Evolutionary conservation across 2,888 invertebrate species (phyloP), one percentile per base, ranked within the genome.

Genomic region (Strigamia transsilvanica): DNA sequence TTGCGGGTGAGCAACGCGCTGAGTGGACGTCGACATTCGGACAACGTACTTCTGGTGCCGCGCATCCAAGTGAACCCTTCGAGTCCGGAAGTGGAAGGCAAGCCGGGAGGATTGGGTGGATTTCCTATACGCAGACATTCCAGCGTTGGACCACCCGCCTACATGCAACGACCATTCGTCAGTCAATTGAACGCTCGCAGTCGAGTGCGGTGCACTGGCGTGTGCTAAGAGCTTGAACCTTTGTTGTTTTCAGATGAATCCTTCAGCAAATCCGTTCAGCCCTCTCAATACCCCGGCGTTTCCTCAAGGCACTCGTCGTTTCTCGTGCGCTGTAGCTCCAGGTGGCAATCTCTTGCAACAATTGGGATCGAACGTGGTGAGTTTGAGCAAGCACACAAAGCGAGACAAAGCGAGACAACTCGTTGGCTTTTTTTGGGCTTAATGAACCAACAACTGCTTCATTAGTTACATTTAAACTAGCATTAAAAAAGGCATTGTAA

Each of bases 341-440:
- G 51, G 66, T 38, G 81, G 82, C 46, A 93, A 94, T 85, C 90
- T 96, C 84, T 90, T 96, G 85, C 95, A 96, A 87, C 95, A 96
- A 89, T 91, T 96, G 88, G 94, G 95, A 91, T 93, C 93, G 89
- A 95, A 95, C 91, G 93, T 96, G 94, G 96, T 96, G 94, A 95
- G 95, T 83, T 61, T 23, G n/a, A n/a, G n/a, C n/a, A n/a, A n/a
- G n/a, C n/a, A n/a, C n/a, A n/a, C n/a, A n/a, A n/a, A n/a, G n/a
- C n/a, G n/a, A n/a, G n/a, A n/a, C n/a, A n/a, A n/a, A n/a, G n/a
- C n/a, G n/a, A n/a, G n/a, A n/a, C n/a, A n/a, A n/a, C n/a, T n/a
- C n/a, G n/a, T n/a, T n/a, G n/a, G n/a, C n/a, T n/a, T n/a, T n/a
- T n/a, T n/a, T n/a, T n/a, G n/a, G n/a, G n/a, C n/a, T n/a, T n/a